Percentiles rank a stretch among this genome's conserved stretches.
phyloP scores from a whole-genome alignment of 1,140 invertebrate species.

The Orius insidiosus region DNA sequence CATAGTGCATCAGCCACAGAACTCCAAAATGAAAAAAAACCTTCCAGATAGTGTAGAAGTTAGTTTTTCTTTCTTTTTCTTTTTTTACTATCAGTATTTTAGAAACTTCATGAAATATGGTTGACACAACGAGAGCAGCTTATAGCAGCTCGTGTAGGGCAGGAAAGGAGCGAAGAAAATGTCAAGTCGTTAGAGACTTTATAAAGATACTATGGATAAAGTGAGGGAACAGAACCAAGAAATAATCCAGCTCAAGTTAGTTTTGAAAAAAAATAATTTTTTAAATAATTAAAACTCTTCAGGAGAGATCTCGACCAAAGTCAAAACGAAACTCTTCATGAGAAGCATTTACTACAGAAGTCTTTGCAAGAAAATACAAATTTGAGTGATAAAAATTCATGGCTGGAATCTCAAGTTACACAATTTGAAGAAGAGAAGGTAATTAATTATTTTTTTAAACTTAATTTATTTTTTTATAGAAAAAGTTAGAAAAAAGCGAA shows the following conservation, averaged over 20 bases:
- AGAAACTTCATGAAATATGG: conserved; percentile 77
- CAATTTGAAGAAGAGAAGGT: too few relatives aligned
- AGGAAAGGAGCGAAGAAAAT: conserved; percentile 65
- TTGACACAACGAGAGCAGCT: conserved; percentile 76
- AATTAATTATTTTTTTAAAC: conserved; percentile 23
- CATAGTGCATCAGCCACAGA: conserved; percentile 68
- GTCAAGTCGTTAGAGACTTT: conserved; percentile 39
- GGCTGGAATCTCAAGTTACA: too few relatives aligned
- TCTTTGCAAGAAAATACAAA: too few relatives aligned
- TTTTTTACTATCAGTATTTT: background rate
- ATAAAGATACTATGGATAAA: background rate
- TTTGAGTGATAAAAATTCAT: too few relatives aligned
- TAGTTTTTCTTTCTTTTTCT: conserved; percentile 20
- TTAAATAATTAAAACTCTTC: background rate
- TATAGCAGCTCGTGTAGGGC: conserved; percentile 75
- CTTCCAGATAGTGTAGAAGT: conserved; percentile 77
- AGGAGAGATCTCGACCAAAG: background rate
- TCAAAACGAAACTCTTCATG: background rate
- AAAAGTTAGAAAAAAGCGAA: conserved; percentile 36
- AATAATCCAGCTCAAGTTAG: conserved; percentile 36
- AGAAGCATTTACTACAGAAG: too few relatives aligned
- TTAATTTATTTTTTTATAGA: conserved; percentile 26
- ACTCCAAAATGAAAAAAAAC: conserved; percentile 75
- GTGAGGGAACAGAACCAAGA: conserved; percentile 21
- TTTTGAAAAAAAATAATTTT: conserved; percentile 10